phyloP scores from a whole-genome alignment of 2,113 vertebrate genomes.

The Tachuris rubrigastra region DNA sequence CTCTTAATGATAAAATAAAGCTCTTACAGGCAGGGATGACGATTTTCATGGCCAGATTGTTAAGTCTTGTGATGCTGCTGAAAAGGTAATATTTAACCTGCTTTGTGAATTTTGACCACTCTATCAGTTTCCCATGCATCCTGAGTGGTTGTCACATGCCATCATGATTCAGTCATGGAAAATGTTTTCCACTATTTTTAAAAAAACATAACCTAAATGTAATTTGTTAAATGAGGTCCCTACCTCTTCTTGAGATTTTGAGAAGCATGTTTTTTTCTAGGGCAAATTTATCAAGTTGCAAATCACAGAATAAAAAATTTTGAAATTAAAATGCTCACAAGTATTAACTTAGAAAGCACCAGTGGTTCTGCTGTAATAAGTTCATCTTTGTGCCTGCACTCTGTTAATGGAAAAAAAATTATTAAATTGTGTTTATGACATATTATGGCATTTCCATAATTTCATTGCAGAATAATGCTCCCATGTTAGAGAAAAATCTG shows the following conservation, averaged over 20 bases:
- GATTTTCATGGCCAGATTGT: not conserved
- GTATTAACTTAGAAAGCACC: not conserved
- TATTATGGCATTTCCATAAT: not conserved
- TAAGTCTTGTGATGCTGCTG: not conserved
- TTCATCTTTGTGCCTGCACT: not conserved
- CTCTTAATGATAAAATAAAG: not conserved
- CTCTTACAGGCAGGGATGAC: not conserved
- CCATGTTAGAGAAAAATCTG: not conserved
- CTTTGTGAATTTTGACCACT: not conserved
- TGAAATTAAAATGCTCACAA: not conserved
- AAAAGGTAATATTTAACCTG: not conserved
- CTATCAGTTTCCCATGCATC: not conserved
- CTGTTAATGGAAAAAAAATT: not conserved
- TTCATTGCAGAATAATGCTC: not conserved
- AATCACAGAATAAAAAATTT: not conserved
- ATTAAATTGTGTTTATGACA: not conserved
- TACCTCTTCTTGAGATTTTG: not conserved
- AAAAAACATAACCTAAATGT: not conserved
- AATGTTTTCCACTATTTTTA: not conserved
- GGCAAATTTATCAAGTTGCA: not conserved
- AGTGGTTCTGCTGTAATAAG: not conserved
- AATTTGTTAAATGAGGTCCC: not conserved
- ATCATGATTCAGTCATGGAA: rapidly evolving
- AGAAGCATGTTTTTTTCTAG: not conserved
- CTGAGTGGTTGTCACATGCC: not conserved